Evolutionary conservation across 2,113 vertebrate species (phyloP), one percentile per base, ranked within the genome.

Genomic region (Podarcis muralis): DNA sequence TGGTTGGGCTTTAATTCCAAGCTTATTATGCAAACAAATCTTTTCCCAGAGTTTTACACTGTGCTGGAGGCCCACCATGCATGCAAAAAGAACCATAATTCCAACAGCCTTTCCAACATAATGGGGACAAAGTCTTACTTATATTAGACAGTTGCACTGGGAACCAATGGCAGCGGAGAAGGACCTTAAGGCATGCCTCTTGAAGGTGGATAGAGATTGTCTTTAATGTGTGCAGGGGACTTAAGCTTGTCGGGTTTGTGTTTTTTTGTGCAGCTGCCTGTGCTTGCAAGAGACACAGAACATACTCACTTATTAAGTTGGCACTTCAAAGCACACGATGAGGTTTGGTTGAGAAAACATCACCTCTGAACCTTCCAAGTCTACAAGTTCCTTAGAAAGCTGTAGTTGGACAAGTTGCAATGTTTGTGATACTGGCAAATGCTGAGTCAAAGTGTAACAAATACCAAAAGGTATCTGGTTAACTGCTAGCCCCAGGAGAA

Each of bases 341-440:
- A 43, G 30, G 8, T 35, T 7, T 68, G 59, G 16, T 35, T 0
- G 1, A 81, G 32, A 1, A 5, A 69, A 78, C 68, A 48, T 0
- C 1, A 43, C 40, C 65, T 72, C 86, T 1, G 65, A 93, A 84
- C 84, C 62, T 77, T 57, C 72, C 18, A 23, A 75, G 0, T 27
- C 76, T 30, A 85, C 83, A 79, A 84, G 0, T 30, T 66, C 87
- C 35, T 66, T 48, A 0, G 84, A 72, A 81, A 90, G 72, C 32
- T 87, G 57, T 18, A 82, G 8, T 27, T 43, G 18, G 69, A 23
- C 35, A 20, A 30, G 18, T 4, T 2, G 83, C 77, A 20, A 32
- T 0, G 0, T 1, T 85, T 76, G 23, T 0, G 0, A 82, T 40
- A 30, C 88, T 86, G 6, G 0, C 0, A 1, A 1, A 83, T 27